Conservation (phyloP, 2,797 vertebrate genomes). For the Octomys mimax region DNA sequence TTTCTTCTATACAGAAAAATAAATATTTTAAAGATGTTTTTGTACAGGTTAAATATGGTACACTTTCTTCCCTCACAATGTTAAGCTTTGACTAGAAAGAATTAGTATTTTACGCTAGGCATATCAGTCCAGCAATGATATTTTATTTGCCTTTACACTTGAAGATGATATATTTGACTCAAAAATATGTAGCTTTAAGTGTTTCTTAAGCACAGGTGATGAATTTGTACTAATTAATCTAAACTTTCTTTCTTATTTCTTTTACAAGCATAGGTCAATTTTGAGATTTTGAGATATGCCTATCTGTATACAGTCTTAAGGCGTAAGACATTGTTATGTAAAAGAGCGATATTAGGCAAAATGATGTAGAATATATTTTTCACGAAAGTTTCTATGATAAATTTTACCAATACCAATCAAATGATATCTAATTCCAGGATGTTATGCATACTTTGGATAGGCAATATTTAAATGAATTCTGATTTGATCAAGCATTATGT, state of each 20-base stretch:
- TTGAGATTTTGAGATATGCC: neutral
- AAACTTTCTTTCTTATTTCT: neutral
- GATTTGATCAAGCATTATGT: neutral
- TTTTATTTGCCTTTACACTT: neutral
- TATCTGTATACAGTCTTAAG: neutral
- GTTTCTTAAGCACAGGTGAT: slow-evolving; percentile 4
- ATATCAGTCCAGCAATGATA: neutral
- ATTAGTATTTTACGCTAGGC: neutral
- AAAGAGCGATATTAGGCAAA: slow-evolving; percentile 40
- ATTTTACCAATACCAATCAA: neutral
- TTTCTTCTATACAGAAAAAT: slow-evolving; percentile 35
- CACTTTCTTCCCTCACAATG: neutral
- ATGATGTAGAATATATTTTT: neutral
- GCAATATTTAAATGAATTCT: neutral
- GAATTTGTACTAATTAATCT: slow-evolving; percentile 41
- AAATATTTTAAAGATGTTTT: slow-evolving; percentile 48
- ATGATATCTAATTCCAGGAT: neutral
- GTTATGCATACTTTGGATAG: slow-evolving; percentile 1
- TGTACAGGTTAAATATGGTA: neutral
- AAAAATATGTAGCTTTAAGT: neutral
- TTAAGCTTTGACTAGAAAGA: neutral
- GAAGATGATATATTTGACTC: slow-evolving; percentile 28
- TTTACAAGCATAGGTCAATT: slow-evolving; percentile 32
- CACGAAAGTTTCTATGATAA: neutral
- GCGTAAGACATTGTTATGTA: neutral